phyloP scores from a whole-genome alignment of 2,888 invertebrate species.

The Kryphioiulus occultus region DNA sequence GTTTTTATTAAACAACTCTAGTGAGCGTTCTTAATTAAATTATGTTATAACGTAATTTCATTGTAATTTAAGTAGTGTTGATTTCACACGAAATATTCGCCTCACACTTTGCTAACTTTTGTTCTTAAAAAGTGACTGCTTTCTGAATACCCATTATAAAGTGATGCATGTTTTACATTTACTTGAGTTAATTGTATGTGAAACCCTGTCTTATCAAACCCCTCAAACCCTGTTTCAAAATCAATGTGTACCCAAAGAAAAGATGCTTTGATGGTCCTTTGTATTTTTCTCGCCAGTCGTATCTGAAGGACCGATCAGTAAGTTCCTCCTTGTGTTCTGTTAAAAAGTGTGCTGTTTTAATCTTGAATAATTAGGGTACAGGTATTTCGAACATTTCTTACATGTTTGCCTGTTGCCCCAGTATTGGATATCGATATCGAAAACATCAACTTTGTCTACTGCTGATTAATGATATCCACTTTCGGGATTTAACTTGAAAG shows the following conservation, averaged over 20 bases:
- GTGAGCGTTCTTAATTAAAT: neutral
- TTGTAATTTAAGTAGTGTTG: no score
- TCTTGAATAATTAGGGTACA: neutral
- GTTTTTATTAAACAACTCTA: no score
- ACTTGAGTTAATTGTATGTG: neutral
- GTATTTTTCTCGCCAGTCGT: slow-evolving; percentile 41
- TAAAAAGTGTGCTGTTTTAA: neutral
- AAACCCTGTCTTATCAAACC: neutral
- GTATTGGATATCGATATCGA: no score
- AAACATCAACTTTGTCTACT: no score
- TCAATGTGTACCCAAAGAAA: neutral
- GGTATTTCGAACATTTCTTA: neutral
- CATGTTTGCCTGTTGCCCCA: neutral
- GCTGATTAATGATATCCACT: no score
- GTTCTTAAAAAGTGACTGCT: neutral
- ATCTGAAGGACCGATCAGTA: slow-evolving; percentile 48
- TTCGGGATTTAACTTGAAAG: no score
- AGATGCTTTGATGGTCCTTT: slow-evolving; percentile 39
- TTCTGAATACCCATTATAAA: neutral
- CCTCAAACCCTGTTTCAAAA: neutral
- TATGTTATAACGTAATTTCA: neutral
- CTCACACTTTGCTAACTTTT: neutral
- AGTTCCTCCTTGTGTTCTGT: slow-evolving; percentile 41
- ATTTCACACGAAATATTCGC: neutral
- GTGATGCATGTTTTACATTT: neutral